Percentiles rank a stretch among this genome's conserved stretches.
Conservation (phyloP, 2,888 invertebrate genomes). For the Tryphoninae sp. region DNA sequence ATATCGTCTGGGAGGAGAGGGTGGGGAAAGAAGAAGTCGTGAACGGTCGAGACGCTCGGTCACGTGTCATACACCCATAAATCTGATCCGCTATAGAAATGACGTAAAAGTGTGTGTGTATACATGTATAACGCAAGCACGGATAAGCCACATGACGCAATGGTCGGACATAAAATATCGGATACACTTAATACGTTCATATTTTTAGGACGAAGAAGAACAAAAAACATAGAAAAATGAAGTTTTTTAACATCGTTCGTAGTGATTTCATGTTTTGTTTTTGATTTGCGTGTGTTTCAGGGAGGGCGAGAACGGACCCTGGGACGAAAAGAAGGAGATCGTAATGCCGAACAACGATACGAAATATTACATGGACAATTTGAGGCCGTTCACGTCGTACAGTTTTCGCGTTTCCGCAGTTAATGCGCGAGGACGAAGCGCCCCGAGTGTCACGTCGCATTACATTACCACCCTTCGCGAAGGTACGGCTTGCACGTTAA, state of each 20-base stretch:
- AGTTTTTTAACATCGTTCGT: too few relatives aligned
- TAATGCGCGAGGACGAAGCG: constrained; percentile 87
- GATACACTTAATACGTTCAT: background rate
- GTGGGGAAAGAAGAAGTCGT: background rate
- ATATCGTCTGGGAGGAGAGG: constrained; percentile 14
- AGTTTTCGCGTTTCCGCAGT: constrained; percentile 88
- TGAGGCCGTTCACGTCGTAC: constrained; percentile 89
- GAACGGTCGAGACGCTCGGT: constrained; percentile 26
- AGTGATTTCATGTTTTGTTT: background rate
- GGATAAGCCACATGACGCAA: background rate
- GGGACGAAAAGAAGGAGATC: constrained; percentile 85
- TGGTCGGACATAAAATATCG: background rate
- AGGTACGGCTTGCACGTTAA: constrained; percentile 81
- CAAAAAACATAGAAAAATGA: background rate
- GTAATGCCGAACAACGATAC: constrained; percentile 86
- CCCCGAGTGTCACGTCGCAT: constrained; percentile 87
- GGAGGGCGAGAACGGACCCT: constrained; percentile 87
- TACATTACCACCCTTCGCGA: constrained; percentile 89
- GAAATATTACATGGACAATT: constrained; percentile 85
- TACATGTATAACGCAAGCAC: background rate
- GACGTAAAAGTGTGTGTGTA: constrained; percentile 10
- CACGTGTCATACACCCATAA: constrained; percentile 48
- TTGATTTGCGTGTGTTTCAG: constrained; percentile 80
- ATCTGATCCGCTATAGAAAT: constrained; percentile 38
- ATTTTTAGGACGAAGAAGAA: background rate